phyloP scores from a whole-genome alignment of 2,113 vertebrate species.

The Eurystomus gularis region DNA sequence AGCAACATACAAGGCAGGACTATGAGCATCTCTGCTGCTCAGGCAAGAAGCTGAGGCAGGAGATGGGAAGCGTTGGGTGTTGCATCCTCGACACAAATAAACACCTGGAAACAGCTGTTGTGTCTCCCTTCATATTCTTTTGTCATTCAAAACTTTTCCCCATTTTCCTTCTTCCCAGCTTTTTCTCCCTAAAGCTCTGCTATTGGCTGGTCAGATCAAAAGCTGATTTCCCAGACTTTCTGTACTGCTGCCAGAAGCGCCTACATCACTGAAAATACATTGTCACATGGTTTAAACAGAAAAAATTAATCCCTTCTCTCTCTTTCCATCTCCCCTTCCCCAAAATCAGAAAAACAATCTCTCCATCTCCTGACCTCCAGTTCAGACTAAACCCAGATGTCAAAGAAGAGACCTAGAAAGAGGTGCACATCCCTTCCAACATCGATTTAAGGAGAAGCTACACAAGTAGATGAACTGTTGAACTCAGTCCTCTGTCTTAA shows the following conservation, averaged over 20 bases:
- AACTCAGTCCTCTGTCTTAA: slow-evolving; percentile 59
- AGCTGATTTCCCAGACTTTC: slow-evolving; percentile 17
- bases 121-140: background rate
- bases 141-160: background rate
- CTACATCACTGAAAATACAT: background rate
- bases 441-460: slow-evolving; percentile 4
- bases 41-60: background rate
- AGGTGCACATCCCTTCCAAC: background rate
- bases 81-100: background rate
- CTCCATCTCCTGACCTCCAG: background rate
- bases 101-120: background rate
- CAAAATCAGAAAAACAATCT: background rate
- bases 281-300: background rate
- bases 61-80: background rate
- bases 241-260: background rate
- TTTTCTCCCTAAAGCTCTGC: background rate
- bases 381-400: background rate
- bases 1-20: background rate
- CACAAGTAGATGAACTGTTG: slow-evolving; percentile 46
- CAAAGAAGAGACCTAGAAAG: background rate
- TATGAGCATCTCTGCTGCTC: background rate
- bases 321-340: background rate
- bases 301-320: background rate
- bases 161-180: background rate
- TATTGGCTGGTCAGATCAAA: slow-evolving; percentile 30